Evolutionary conservation across 2,888 invertebrate genomes (phyloP).

Genomic region (Argynnis bischoffii): DNA sequence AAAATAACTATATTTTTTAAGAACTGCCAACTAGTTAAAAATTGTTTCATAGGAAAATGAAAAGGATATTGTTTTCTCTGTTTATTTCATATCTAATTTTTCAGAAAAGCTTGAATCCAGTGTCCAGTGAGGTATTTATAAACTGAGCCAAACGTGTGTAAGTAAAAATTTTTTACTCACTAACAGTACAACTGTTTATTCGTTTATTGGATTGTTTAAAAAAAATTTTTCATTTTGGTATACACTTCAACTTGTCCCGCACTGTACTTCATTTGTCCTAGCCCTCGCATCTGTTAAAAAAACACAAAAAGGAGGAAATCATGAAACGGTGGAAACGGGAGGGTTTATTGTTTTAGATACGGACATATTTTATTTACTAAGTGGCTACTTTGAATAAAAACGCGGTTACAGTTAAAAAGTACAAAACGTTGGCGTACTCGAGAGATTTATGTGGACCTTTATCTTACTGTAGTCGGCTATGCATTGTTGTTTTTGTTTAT

Average conservation of each 20-base stretch:
- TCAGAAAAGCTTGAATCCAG: too few relatives aligned
- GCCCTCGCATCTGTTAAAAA: constrained; percentile 50
- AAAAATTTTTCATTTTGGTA: too few relatives aligned
- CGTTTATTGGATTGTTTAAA: too few relatives aligned
- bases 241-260: constrained; percentile 18
- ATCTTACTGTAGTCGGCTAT: constrained; percentile 42
- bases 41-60: too few relatives aligned
- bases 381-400: constrained; percentile 81
- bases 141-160: too few relatives aligned
- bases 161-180: too few relatives aligned
- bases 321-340: constrained; percentile 61
- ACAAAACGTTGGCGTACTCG: constrained; percentile 56
- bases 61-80: too few relatives aligned
- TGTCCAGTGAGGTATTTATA: too few relatives aligned
- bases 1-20: too few relatives aligned
- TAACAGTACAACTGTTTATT: too few relatives aligned
- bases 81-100: too few relatives aligned
- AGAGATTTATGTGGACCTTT: constrained; percentile 62
- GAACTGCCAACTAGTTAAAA: too few relatives aligned
- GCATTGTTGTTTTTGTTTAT: constrained; percentile 19
- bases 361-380: constrained; percentile 81
- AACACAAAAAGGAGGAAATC: constrained; percentile 48
- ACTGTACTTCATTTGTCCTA: constrained; percentile 42
- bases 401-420: constrained; percentile 77
- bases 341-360: constrained; percentile 71